Evolutionary conservation across 53 echinoderm and acorn worm genomes (phyloP), one percentile per base, ranked within the genome.

Genomic region (Zoroaster sp.): DNA sequence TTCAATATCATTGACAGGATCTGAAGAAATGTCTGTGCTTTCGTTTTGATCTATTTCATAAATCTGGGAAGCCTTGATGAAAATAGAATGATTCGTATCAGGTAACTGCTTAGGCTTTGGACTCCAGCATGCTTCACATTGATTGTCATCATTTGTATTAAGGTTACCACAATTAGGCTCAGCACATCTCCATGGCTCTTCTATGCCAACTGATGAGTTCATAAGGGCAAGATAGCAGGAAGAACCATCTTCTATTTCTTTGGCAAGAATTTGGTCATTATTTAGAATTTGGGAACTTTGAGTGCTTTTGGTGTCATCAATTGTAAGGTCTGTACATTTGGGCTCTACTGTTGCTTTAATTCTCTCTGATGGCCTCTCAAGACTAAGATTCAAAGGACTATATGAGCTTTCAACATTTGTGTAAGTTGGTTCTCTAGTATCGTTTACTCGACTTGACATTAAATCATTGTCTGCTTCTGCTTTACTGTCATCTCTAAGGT

Each of bases 81-180:
- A 41, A 40, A 41, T 43, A 1, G 21, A 37, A 31, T 0, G 23
- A 1, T 46, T 13, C 17, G 0, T 2, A 72, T 21, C 73, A 30
- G 73, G 72, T 17, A 12, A 7, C 32, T 52, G 35, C 3, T 21
- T 76, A 28, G 83, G 91, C 38, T 80, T 90, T 32, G 86, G 73
- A 69, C 72, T 72, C 90, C 85, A 90, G 52, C 93, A 93, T 15
- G 52, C 77, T 15, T 94, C 88, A 66, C 94, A 91, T 75, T 91
- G 69, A 34, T 36, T 67, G 69, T 81, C 80, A 11, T 59, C 40
- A 12, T 51, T 51, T 15, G 51, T 36, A 37, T 88, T 91, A 2
- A 75, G 70, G 40, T 59, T 52, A 11, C 77, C 52, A 45, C 91
- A 91, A 15, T 42, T 66, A 36, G 85, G 45, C 25, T 91, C 78